Base-by-base conservation (phyloP, 2,797 vertebrate genomes). In the Parambassis ranga region DNA sequence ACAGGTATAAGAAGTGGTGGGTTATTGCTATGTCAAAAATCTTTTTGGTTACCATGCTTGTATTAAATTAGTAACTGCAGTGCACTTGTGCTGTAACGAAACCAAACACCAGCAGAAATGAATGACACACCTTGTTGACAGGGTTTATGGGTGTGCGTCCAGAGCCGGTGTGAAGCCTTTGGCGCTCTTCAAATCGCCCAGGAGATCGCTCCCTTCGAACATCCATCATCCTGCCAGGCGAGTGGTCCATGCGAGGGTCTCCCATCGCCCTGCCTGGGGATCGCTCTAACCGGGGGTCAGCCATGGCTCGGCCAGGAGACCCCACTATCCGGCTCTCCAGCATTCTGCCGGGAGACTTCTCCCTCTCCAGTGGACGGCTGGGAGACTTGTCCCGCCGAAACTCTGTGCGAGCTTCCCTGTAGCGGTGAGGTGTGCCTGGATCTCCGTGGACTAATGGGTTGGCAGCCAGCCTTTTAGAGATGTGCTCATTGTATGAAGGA, bases 401-500 rank as follows among this genome's bases (percentile, higher is more conserved):
- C 89, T 98, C 97, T 0, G 97, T 95, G 81, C 97, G 92, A 3
- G 96, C 96, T 87, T 98, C 97, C 2, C 96, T 90, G 91, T 96
- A 98, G 79, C 96, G 95, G 79, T 97, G 97, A 0, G 97, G 97
- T 3, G 96, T 98, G 83, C 96, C 95, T 20, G 96, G 96, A 49
- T 98, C 96, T 23, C 95, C 95, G 0, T 95, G 94, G 0, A 91
- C 90, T 0, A 92, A 92, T 0, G 97, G 96, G 73, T 96, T 97
- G 33, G 94, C 92, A 0, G 98, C 98, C 81, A 98, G 93, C 0
- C 96, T 92, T 90, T 99, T 99, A 60, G 98, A 97, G 87, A 99
- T 98, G 93, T 99, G 97, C 94, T 99, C 98, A n/a, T 96, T 99
- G 90, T 99, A 99, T 1, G 98, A 94, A 8, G 98, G 98, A 1